Conservation (phyloP, 2,113 vertebrate genomes). For the Gila orcuttii region DNA sequence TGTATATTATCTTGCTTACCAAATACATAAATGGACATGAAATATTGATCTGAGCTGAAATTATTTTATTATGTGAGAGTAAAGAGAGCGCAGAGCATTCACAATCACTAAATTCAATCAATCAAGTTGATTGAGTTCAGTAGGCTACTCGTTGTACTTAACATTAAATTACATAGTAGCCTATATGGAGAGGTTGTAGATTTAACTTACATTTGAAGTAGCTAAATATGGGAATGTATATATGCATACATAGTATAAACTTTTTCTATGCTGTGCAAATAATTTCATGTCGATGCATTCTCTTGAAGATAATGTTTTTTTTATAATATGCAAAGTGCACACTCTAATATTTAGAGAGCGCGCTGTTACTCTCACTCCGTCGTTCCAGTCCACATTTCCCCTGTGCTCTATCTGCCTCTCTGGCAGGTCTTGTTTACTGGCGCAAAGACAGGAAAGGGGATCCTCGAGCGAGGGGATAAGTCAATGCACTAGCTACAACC, state of each 20-base stretch:
- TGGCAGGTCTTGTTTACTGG: slow-evolving; percentile 86
- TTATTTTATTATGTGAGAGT: not conserved
- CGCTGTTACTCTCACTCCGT: not conserved
- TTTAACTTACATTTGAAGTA: not conserved
- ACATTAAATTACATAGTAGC: not conserved
- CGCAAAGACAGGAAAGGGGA: slow-evolving; percentile 70
- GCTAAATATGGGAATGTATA: not conserved
- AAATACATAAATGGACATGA: not conserved
- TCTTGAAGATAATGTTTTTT: not conserved
- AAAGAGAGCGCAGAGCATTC: not conserved
- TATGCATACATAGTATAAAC: not conserved
- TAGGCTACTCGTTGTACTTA: not conserved
- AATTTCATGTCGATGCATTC: not conserved
- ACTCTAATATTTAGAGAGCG: not conserved
- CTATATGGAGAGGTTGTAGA: not conserved
- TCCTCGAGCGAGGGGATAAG: slow-evolving; percentile 66
- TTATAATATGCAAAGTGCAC: not conserved
- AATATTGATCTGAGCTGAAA: not conserved
- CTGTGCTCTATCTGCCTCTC: slow-evolving; percentile 77
- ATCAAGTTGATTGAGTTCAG: not conserved
- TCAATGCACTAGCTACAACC: slow-evolving; percentile 67
- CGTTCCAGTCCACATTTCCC: slow-evolving; percentile 84
- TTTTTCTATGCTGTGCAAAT: not conserved
- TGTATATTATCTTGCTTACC: not conserved
- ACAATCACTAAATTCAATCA: not conserved